phyloP scores from a whole-genome alignment of 2,797 vertebrate species.

The Acipenser ruthenus region DNA sequence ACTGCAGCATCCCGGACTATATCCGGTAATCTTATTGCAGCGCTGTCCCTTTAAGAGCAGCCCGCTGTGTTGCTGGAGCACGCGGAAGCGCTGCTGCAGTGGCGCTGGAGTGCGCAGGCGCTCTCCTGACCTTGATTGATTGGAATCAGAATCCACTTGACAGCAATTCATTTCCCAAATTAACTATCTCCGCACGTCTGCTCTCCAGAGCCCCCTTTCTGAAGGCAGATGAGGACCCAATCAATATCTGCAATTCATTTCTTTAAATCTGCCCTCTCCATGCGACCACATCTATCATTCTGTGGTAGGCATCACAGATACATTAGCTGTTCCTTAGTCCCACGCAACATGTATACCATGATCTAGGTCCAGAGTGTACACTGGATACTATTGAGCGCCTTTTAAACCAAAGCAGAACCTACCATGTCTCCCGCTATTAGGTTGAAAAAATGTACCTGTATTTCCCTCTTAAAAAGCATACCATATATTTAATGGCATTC shows the following conservation, averaged over 20 bases:
- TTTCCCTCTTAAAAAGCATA: too few relatives aligned
- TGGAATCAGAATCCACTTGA: constrained; percentile 63
- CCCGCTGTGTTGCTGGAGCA: constrained; percentile 15
- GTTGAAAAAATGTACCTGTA: too few relatives aligned
- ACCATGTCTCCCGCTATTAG: too few relatives aligned
- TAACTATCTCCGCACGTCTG: constrained; percentile 36
- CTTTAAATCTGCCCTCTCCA: constrained; percentile 32
- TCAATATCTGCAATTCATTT: constrained; percentile 30
- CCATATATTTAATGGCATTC: too few relatives aligned
- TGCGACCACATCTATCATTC: constrained; percentile 35
- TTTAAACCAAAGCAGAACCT: too few relatives aligned
- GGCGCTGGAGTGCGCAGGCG: not conserved
- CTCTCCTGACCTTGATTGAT: constrained; percentile 59
- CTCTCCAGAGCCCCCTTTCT: constrained; percentile 21
- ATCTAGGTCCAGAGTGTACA: too few relatives aligned
- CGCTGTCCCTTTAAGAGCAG: not conserved
- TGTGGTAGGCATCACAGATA: not conserved
- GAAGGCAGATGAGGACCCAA: constrained; percentile 21
- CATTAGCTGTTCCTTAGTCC: not conserved
- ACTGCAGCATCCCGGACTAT: constrained; percentile 15
- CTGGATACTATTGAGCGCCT: too few relatives aligned
- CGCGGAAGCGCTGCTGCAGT: constrained; percentile 19
- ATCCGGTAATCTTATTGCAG: too few relatives aligned
- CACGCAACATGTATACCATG: too few relatives aligned
- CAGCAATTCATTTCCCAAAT: constrained; percentile 64